phyloP scores from a whole-genome alignment of 2,113 vertebrate species.

The Pseudopipra pipra region DNA sequence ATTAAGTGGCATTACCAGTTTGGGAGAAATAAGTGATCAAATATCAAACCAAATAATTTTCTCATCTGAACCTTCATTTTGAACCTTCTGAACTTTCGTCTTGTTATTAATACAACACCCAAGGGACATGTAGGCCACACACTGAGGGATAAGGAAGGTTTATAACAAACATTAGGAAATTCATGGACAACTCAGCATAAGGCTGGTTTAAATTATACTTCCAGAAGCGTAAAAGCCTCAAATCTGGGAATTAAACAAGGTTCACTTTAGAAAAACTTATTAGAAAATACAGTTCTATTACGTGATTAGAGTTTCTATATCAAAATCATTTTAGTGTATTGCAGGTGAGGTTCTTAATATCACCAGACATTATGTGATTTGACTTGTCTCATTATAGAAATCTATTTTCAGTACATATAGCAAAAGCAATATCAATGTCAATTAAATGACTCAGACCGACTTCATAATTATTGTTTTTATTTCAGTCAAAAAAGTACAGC shows the following conservation, averaged over 20 bases:
- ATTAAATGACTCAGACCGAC: neutral
- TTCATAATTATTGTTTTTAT: neutral
- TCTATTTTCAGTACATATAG: neutral
- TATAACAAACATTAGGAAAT: neutral
- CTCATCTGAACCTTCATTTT: neutral
- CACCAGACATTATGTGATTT: neutral
- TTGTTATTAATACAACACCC: neutral
- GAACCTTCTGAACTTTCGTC: neutral
- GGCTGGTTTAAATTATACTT: neutral
- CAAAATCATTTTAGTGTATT: neutral
- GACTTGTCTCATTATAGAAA: neutral
- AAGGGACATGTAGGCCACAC: neutral
- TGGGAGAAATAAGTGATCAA: neutral
- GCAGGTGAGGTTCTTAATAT: neutral
- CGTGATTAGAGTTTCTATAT: neutral
- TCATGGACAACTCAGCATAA: neutral
- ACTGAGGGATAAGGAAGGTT: neutral
- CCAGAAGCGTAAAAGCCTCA: neutral
- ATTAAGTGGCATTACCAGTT: neutral
- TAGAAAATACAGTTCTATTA: neutral
- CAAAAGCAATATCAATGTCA: neutral
- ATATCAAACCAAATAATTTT: neutral
- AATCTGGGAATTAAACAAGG: neutral
- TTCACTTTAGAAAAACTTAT: neutral
- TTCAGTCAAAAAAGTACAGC: neutral